These are phyloP conservation scores for Uropetala carovei DNA, from an alignment of 2,888 invertebrate species.

Conservation along the genomic window DNA sequence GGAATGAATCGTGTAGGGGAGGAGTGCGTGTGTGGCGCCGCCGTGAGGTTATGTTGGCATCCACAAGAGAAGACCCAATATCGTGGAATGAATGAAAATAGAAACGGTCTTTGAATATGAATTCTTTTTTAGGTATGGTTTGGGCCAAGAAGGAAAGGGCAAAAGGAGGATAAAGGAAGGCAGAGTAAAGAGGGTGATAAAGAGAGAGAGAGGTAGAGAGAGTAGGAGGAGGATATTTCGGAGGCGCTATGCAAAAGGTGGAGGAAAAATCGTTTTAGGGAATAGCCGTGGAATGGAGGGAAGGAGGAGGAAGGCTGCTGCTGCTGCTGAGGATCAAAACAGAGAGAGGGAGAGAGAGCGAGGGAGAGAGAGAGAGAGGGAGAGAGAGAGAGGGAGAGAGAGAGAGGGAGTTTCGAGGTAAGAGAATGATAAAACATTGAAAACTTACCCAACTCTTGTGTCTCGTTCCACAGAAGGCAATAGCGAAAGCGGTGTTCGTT, in stretches of 20 bases:
- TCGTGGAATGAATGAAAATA: constrained; percentile 42
- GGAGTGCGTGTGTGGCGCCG: background rate
- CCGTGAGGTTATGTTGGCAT: background rate
- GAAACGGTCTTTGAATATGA: constrained; percentile 53
- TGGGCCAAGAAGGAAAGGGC: background rate
- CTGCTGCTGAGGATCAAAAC: background rate
- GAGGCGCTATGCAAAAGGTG: too few relatives aligned
- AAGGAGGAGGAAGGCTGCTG: too few relatives aligned
- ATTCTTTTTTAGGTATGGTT: constrained; percentile 22
- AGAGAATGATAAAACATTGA: too few relatives aligned
- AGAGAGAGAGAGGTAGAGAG: background rate
- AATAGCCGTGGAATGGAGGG: too few relatives aligned
- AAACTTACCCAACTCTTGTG: too few relatives aligned
- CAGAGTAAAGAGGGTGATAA: background rate
- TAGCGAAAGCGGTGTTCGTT: too few relatives aligned
- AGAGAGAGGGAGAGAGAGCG: background rate
- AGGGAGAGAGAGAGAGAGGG: too few relatives aligned
- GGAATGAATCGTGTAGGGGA: background rate
- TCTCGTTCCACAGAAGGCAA: too few relatives aligned
- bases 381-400: too few relatives aligned
- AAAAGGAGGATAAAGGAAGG: background rate
- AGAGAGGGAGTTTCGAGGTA: background rate
- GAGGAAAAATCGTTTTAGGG: too few relatives aligned
- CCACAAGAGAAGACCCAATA: background rate
- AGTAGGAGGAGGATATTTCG: background rate